Evolutionary conservation across 2,797 vertebrate species (phyloP).

Genomic region (Eleutherodactylus coqui): DNA sequence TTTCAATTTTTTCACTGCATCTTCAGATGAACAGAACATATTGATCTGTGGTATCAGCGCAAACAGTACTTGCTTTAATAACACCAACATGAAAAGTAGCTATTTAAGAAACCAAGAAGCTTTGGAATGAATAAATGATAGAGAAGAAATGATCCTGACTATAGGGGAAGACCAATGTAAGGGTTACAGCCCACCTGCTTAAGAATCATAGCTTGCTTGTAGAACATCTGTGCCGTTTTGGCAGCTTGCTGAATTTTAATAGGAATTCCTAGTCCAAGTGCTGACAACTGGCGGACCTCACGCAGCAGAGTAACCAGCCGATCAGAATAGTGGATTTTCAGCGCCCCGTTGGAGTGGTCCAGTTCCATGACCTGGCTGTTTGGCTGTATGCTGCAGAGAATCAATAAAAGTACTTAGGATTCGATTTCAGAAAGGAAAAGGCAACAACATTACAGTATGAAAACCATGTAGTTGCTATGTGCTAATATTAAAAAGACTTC

Average conservation of each 20-base stretch:
- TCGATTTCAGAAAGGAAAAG: background rate
- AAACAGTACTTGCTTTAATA: background rate
- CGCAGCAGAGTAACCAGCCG: constrained; percentile 87
- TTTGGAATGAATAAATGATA: background rate
- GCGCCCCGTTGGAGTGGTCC: constrained; percentile 85
- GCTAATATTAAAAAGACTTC: too few relatives aligned
- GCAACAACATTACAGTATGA: background rate
- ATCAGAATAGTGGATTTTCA: constrained; percentile 96
- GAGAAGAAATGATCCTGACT: background rate
- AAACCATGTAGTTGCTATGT: too few relatives aligned
- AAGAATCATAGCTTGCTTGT: constrained; percentile 92
- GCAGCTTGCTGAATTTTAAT: constrained; percentile 89
- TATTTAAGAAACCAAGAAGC: background rate
- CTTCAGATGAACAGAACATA: background rate
- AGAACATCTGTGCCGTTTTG: constrained; percentile 90
- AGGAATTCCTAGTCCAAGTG: constrained; percentile 90
- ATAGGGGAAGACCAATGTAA: background rate
- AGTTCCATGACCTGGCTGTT: constrained; percentile 92
- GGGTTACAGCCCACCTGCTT: constrained; percentile 83
- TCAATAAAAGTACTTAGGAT: background rate
- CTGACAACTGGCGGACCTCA: constrained; percentile 94
- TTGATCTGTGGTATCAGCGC: background rate
- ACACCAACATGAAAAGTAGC: background rate
- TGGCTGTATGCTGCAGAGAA: constrained; percentile 84
- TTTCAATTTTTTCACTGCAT: background rate